Base-by-base conservation (phyloP, 2,888 invertebrate genomes). In the Nymphalis urticae region DNA sequence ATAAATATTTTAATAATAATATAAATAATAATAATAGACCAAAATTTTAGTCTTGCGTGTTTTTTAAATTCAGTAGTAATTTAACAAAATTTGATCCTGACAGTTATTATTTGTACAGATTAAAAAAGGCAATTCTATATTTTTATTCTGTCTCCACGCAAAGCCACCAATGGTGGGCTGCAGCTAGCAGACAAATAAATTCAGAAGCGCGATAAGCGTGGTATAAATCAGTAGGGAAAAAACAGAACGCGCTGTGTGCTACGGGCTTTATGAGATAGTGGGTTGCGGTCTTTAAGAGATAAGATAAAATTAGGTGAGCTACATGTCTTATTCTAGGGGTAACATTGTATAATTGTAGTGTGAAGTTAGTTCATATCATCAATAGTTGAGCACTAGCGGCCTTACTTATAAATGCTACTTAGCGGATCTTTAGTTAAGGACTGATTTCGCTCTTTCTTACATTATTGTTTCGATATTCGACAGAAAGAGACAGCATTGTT, bases 101-200 rank as follows among this genome's bases (percentile, higher is more conserved):
- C 60, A 7, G 16, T 27, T n/a, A 61, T 48, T 16, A 62, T 48
- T 27, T 27, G 16, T 48, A 27, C 32, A 62, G n/a, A 50, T 19
- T 54, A 54, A 48, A 54, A 62, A 63, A 54, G 79, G 21, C 80
- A 47, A 19, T 48, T 87, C 85, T 86, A 80, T 2, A 16, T 42
- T 0, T 48, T 78, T 75, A 63, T 3, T 72, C 62, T 16, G 59
- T 71, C 62, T 16, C 60, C 72, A 72, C 60, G 79, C 79, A 77
- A 84, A 84, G 82, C 75, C 79, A 81, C 83, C 86, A 85, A 86
- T 82, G 84, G 83, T 79, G 82, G 83, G 83, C 80, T 82, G 81
- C 77, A 83, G 85, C 82, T 76, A 83, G 87, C 91, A 92, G 92
- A 92, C 92, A 89, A 88, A 92, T 92, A 92, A 92, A 92, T 92